Evolutionary conservation across 2,113 vertebrate species (phyloP), one percentile per base, ranked within the genome.

Genomic region (Mastomys coucha): DNA sequence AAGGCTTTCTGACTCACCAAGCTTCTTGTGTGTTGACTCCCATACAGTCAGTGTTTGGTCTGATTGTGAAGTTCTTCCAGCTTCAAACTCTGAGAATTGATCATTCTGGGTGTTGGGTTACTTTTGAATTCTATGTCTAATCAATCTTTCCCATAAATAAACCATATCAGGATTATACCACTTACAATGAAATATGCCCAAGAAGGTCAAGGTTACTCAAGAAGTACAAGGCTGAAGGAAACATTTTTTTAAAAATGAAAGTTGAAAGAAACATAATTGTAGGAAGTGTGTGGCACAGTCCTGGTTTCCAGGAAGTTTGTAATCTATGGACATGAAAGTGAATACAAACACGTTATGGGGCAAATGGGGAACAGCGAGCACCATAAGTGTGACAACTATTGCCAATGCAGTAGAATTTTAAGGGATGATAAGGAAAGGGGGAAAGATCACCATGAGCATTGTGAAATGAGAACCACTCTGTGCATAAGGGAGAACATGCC

Each of bases 311-410:
- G 77, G 77, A 49, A 88, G 20, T 42, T 76, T 65, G n/a, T 4
- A 67, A 76, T 93, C 51, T 56, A 76, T 22, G 49, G 42, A 84
- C 56, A 60, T 42, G 13, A 77, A 93, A 93, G 60, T 13, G 84
- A 96, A 72, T 24, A 85, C 33, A 89, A 87, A 96, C n/a, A 45
- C 9, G 39, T 65, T 89, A 17, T 53, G 69, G 49, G 92, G 73
- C 2, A 88, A 69, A 76, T 1, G 51, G 24, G 13, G 8, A 36
- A 14, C 6, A 22, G 24, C 19, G 89, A 17, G 31, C 28, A 91
- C 51, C 36, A 9, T 69, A 87, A 84, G 8, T 73, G 53, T 86
- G 92, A 39, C 53, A 42, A 14, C 24, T 24, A 56, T 58, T 81
- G 42, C 12, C 33, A 72, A 26, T n/a, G 10, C 20, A 92, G 73